Evolutionary conservation across 2,113 vertebrate genomes (phyloP).

Genomic region (Mus spicilegus): DNA sequence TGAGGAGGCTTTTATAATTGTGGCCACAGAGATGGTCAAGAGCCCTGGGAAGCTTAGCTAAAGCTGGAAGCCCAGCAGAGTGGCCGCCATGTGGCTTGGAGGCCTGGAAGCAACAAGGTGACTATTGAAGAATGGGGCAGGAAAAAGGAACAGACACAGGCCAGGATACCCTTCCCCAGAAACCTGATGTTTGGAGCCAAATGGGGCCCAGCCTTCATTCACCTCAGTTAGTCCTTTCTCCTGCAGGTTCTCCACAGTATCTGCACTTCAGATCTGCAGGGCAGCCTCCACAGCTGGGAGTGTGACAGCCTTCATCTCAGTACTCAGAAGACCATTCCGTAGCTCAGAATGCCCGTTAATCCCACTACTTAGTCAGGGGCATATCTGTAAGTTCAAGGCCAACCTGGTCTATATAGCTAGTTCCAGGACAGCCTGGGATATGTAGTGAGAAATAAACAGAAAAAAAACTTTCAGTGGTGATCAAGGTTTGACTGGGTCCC

Average conservation of each 20-base stretch:
- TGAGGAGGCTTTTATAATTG: not conserved
- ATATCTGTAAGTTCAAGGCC: not conserved
- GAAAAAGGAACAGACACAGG: not conserved
- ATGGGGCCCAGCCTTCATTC: not conserved
- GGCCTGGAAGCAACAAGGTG: not conserved
- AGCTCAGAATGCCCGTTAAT: not conserved
- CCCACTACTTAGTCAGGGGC: not conserved
- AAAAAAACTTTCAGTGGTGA: conserved; percentile 62
- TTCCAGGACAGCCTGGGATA: not conserved
- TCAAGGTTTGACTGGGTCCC: conserved; percentile 36
- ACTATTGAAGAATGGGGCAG: not conserved
- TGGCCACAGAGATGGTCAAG: conserved; percentile 28
- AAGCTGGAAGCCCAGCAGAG: not conserved
- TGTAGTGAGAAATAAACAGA: conserved; percentile 26
- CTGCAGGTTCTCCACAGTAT: not conserved
- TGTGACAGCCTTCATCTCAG: not conserved
- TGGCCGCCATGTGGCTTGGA: not conserved
- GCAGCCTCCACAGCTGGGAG: not conserved
- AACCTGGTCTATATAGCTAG: not conserved
- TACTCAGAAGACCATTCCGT: not conserved
- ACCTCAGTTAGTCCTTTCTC: not conserved
- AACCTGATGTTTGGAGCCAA: not conserved
- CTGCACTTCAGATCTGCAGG: not conserved
- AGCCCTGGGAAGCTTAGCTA: not conserved
- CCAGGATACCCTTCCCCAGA: not conserved